Percentiles rank a stretch among this genome's conserved stretches.
Evolutionary conservation across 2,888 invertebrate genomes (phyloP).

Genomic region (Phania funesta): DNA sequence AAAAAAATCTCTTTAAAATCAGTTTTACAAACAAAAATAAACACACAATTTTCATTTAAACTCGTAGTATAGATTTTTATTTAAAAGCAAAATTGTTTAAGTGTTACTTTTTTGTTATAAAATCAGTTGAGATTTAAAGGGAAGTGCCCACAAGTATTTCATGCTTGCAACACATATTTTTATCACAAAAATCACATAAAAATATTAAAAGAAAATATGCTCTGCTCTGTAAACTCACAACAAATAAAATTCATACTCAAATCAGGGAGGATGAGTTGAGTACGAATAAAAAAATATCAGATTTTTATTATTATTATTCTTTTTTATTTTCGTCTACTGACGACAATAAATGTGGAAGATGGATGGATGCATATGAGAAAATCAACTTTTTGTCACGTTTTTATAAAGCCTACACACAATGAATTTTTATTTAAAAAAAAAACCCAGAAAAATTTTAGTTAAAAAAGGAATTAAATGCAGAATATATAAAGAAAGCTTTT

Average conservation of each 20-base stretch:
- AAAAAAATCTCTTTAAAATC: neutral
- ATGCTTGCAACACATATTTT: neutral
- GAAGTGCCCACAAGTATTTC: neutral
- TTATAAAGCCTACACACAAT: conserved; percentile 65
- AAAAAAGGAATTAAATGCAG: conserved; percentile 56
- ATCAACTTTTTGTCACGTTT: conserved; percentile 66
- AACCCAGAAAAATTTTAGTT: neutral
- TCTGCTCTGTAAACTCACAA: conserved; percentile 6
- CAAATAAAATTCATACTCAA: neutral
- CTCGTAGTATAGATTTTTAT: neutral
- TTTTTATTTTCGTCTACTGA: conserved; percentile 34
- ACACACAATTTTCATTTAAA: neutral
- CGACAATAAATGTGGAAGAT: conserved; percentile 52
- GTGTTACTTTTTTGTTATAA: neutral
- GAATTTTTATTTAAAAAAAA: conserved; percentile 40
- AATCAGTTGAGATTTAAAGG: neutral
- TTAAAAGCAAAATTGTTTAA: conserved; percentile 43
- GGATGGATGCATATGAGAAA: conserved; percentile 58
- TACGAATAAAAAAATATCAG: neutral
- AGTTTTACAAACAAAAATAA: too few species aligned
- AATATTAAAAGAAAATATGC: neutral
- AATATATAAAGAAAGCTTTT: conserved; percentile 62
- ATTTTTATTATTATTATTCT: neutral
- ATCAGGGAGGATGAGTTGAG: conserved; percentile 9
- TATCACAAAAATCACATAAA: conserved; percentile 26